Evolutionary conservation across 2,113 vertebrate species (phyloP), one percentile per base, ranked within the genome.

Genomic region (Vulpes vulpes): DNA sequence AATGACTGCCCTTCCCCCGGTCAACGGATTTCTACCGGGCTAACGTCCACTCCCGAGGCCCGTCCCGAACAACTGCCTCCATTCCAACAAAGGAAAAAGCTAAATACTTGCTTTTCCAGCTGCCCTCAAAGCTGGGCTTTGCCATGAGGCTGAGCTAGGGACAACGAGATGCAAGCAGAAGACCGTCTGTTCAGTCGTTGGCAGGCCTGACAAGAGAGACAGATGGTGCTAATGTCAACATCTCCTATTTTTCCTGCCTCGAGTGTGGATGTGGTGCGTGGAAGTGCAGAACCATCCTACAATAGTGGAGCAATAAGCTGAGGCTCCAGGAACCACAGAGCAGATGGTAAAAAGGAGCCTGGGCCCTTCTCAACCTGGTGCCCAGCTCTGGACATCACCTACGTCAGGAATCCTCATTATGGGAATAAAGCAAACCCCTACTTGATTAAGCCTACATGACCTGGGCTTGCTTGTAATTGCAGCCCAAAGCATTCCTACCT

Each of bases 91-190:
- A 74, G 60, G 35, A 38, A 91, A 88, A 87, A 89, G 20, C 53
- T 86, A 73, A 81, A 65, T 55, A 19, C 32, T 69, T 85, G 15
- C 32, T 89, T 73, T 96, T 49, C 95, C 65, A 81, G 60, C 59
- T 53, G 62, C n/a, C 51, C n/a, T 83, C 30, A 94, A 38, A 86
- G n/a, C 22, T 30, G 27, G 82, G 11, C 19, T 91, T 97, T 95
- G 62, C 38, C 49, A 73, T 76, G 60, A 80, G 14, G 27, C 49
- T 76, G 30, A 69, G 30, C 4, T 91, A 71, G 49, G 19, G 11
- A 67, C 65, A 59, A 57, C 51, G 25, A 89, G 12, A 95, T 27
- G 53, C 10, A 73, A 95, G 32, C 55, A 38, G 83, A 69, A 88
- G 57, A 38, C 19, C 3, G 32, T 90, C 23, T 53, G 16, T 80